phyloP scores from a whole-genome alignment of 2,113 vertebrate genomes.

The Anolis carolinensis region DNA sequence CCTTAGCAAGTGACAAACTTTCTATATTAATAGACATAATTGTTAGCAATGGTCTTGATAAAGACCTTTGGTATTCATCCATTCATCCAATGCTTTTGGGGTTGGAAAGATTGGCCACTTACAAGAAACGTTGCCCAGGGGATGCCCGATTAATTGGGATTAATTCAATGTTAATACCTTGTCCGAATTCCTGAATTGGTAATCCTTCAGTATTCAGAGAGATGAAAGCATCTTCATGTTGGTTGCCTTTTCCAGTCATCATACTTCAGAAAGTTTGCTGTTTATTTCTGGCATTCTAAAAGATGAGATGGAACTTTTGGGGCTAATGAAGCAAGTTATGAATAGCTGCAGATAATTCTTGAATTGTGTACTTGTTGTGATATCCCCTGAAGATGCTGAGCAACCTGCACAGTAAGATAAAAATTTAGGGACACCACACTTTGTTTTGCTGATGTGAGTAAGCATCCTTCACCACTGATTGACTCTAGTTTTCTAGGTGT shows the following conservation, averaged over 20 bases:
- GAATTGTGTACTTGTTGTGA: neutral
- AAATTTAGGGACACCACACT: neutral
- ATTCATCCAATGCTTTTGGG: too few species aligned
- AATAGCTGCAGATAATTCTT: neutral
- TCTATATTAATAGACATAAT: too few species aligned
- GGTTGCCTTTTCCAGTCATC: neutral
- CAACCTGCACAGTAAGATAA: neutral
- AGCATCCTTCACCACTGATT: neutral
- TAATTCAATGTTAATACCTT: neutral
- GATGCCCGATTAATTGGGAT: neutral
- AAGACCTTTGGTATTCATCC: too few species aligned
- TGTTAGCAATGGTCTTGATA: too few species aligned
- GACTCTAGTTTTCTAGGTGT: neutral
- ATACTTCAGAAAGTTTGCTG: neutral
- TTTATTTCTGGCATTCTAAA: neutral
- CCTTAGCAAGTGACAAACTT: too few species aligned
- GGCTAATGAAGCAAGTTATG: neutral
- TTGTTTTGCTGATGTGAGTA: neutral
- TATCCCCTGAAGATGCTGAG: neutral
- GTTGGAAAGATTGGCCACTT: too few species aligned
- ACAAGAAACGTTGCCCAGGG: too few species aligned
- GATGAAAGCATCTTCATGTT: neutral
- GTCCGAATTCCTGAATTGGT: neutral
- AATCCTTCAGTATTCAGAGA: neutral
- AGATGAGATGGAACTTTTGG: neutral